Percentiles rank a stretch among this genome's conserved stretches.
These are phyloP conservation scores for Drosophila paucipuncta DNA, from an alignment of 2,888 invertebrate species.

Conservation along the genomic window DNA sequence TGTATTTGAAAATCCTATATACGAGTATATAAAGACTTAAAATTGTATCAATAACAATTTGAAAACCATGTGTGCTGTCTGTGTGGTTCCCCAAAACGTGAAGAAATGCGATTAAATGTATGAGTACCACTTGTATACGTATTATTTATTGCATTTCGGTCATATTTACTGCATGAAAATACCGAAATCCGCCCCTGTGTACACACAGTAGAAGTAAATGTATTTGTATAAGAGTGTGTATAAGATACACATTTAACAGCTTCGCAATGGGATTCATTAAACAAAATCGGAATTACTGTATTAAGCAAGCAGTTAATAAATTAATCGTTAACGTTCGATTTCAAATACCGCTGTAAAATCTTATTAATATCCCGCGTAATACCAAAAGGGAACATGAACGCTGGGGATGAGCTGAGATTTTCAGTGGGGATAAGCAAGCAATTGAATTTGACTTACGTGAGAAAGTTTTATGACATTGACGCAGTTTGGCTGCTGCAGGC, in stretches of 20 bases:
- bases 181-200: not conserved
- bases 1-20: not conserved
- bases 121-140: conserved; percentile 26
- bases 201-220: not conserved
- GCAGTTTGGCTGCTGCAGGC: conserved; percentile 39
- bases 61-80: not conserved
- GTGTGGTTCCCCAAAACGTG: conserved; percentile 35
- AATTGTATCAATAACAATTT: not conserved
- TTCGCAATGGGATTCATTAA: conserved; percentile 23
- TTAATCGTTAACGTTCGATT: conserved; percentile 42
- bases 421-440: conserved; percentile 26
- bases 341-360: conserved; percentile 35
- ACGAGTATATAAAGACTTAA: not conserved
- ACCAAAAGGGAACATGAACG: not conserved
- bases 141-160: conserved; percentile 22
- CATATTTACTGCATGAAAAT: conserved; percentile 11
- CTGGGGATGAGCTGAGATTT: conserved; percentile 33
- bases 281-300: conserved; percentile 48
- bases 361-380: conserved; percentile 38
- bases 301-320: conserved; percentile 53
- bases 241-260: conserved; percentile 15
- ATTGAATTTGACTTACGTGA: conserved; percentile 74
- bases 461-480: conserved; percentile 75
- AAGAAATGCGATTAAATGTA: conserved; percentile 26
- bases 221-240: not conserved